Evolutionary conservation across 2,888 invertebrate genomes (phyloP).

Genomic region (Conomelus anceps): DNA sequence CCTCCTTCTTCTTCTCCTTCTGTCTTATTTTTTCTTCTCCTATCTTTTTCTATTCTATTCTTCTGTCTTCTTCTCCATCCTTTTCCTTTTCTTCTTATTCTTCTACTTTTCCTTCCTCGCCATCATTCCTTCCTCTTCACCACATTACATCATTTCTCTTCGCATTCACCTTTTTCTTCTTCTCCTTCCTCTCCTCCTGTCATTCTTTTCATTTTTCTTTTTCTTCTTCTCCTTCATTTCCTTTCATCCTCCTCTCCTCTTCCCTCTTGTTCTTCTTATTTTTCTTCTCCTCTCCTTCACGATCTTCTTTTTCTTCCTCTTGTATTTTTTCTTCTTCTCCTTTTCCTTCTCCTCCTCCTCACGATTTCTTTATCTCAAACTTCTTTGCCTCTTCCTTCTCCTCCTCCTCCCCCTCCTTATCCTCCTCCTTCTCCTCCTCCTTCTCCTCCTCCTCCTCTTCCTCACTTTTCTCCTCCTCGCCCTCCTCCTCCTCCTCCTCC

Average conservation of each 20-base stretch:
- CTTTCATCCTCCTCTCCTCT: not conserved
- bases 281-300: not conserved
- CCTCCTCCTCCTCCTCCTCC: not conserved
- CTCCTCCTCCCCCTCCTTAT: not conserved
- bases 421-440: not conserved
- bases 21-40: not conserved
- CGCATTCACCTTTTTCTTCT: not conserved
- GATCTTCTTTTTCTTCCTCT: not conserved
- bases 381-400: not conserved
- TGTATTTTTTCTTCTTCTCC: not conserved
- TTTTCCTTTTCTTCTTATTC: not conserved
- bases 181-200: too few relatives aligned
- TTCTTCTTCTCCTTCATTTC: too few relatives aligned
- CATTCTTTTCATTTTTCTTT: too few relatives aligned
- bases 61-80: too few relatives aligned
- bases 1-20: not conserved
- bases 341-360: not conserved
- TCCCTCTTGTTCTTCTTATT: not conserved
- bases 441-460: not conserved
- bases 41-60: too few relatives aligned
- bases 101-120: not conserved
- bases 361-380: not conserved
- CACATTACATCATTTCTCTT: not conserved
- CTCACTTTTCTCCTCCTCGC: not conserved
- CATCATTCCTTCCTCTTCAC: not conserved